phyloP scores from a whole-genome alignment of 2,797 vertebrate species.

The Tangara arthus region DNA sequence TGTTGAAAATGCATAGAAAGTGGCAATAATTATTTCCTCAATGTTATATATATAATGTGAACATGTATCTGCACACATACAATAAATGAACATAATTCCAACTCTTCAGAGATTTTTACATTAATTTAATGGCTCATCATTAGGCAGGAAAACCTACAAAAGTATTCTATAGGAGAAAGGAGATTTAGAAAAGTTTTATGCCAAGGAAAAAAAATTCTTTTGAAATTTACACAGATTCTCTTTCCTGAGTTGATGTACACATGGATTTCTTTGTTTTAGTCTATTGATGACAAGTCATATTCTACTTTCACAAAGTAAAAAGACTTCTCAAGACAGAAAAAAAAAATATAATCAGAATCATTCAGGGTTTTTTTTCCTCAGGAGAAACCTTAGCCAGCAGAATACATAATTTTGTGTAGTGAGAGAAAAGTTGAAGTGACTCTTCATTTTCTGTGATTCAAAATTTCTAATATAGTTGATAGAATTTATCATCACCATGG shows the following conservation, averaged over 20 bases:
- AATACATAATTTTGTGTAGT: background rate
- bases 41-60: no score
- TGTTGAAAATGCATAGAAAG: background rate
- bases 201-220: background rate
- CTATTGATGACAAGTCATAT: background rate
- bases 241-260: background rate
- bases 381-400: background rate
- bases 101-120: background rate
- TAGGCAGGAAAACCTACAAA: background rate
- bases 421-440: background rate
- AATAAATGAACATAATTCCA: background rate
- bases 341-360: background rate
- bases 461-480: background rate
- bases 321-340: background rate
- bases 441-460: background rate
- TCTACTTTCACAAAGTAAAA: background rate
- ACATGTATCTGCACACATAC: background rate
- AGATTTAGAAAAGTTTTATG: background rate
- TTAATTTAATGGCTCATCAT: background rate
- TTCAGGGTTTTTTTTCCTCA: background rate
- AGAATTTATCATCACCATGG: background rate
- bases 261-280: background rate
- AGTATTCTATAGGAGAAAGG: background rate
- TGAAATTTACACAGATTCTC: background rate
- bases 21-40: background rate